phyloP scores from a whole-genome alignment of 1,140 invertebrate genomes.

The Platorchestia sp. region DNA sequence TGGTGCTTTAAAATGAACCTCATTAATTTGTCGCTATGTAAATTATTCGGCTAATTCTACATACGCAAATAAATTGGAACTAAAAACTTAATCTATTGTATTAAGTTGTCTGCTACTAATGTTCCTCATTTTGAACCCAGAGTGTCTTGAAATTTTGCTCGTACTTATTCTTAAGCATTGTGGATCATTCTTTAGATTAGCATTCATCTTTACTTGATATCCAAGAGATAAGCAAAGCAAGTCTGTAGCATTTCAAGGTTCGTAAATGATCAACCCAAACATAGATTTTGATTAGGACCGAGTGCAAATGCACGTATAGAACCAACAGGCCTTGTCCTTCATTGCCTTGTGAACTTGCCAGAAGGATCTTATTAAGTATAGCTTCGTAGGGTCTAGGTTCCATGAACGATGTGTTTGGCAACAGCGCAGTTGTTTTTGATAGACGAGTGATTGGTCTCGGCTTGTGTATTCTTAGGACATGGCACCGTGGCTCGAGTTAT shows the following conservation, averaged over 20 bases:
- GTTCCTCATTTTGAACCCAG: conserved; percentile 38
- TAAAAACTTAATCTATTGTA: background rate
- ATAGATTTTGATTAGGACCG: background rate
- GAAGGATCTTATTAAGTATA: conserved; percentile 13
- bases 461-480: conserved; percentile 20
- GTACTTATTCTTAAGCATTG: conserved; percentile 46
- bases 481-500: conserved; percentile 1
- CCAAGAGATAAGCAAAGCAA: background rate
- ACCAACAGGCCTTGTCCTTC: conserved; percentile 7
- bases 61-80: background rate
- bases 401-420: background rate
- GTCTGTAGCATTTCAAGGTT: background rate
- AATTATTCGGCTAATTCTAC: conserved; percentile 5
- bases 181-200: conserved; percentile 35
- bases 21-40: conserved; percentile 30
- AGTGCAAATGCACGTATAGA: background rate
- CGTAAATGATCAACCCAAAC: background rate
- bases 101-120: conserved; percentile 32
- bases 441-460: background rate
- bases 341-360: conserved; percentile 38
- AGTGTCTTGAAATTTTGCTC: conserved; percentile 53
- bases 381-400: background rate
- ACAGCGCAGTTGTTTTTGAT: background rate
- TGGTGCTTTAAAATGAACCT: conserved; percentile 46
- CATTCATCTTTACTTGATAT: background rate